A percentile compares a stretch with the other conserved stretches of the same genome.
Evolutionary conservation across 1,140 invertebrate genomes (phyloP).

Genomic region (Sycobia sp.): DNA sequence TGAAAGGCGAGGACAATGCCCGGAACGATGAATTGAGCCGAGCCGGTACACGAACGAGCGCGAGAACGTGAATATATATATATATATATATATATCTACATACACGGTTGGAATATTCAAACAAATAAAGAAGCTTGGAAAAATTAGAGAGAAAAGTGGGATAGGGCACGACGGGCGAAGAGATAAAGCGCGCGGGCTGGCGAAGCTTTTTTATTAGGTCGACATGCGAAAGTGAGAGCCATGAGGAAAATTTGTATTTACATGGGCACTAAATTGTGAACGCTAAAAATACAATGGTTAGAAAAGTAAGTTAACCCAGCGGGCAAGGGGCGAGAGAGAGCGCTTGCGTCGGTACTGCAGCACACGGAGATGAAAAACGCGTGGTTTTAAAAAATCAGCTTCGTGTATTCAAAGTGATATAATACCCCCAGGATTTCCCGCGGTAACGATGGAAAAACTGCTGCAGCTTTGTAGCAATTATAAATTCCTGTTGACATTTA

Average conservation of each 20-base stretch:
- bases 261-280: conserved; percentile 11
- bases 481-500: too few relatives aligned
- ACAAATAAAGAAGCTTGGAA: not conserved
- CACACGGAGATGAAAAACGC: too few relatives aligned
- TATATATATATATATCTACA: too few relatives aligned
- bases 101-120: not conserved
- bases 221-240: not conserved
- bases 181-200: not conserved
- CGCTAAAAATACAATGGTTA: conserved; percentile 3
- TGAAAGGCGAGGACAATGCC: conserved; percentile 4
- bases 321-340: not conserved
- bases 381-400: conserved; percentile 5
- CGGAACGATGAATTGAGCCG: not conserved
- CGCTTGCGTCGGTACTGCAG: conserved; percentile 10
- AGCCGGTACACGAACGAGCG: not conserved
- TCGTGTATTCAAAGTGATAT: conserved; percentile 24
- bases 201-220: not conserved
- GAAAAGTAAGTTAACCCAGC: conserved; percentile 2
- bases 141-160: not conserved
- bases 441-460: not conserved
- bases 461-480: conserved; percentile 2
- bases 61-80: too few relatives aligned
- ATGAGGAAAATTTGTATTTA: conserved; percentile 12
- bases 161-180: too few relatives aligned
- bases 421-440: conserved; percentile 7